Conservation (phyloP, 2,797 vertebrate species). For the Erithacus rubecula region DNA sequence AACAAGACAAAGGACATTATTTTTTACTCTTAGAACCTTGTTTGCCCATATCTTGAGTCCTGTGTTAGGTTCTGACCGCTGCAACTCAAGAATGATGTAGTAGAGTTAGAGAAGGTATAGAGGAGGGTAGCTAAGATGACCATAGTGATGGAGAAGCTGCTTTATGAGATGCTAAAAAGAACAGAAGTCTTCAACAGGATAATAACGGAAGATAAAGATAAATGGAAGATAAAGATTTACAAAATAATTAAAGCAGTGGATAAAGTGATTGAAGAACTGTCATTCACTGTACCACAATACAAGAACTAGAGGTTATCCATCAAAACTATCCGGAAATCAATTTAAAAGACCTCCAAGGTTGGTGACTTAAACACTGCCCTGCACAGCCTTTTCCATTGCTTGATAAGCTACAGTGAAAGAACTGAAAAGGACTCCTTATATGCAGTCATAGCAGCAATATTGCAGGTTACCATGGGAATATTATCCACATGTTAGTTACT, state of each 20-base stretch:
- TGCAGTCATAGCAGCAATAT: not conserved
- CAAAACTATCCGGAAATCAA: not conserved
- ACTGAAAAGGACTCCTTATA: not conserved
- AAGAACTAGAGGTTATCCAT: not conserved
- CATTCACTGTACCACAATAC: not conserved
- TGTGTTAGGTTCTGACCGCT: not conserved
- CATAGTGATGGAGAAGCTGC: not conserved
- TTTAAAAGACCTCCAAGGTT: not conserved
- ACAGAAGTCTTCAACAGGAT: not conserved
- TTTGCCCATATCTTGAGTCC: not conserved
- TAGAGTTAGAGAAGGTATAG: not conserved
- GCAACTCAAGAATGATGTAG: not conserved
- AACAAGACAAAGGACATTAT: not conserved
- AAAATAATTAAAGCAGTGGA: not conserved
- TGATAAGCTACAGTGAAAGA: not conserved
- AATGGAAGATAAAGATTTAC: not conserved
- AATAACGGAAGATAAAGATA: not conserved
- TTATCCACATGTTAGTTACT: not conserved
- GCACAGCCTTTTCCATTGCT: not conserved
- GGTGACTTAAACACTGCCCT: not conserved
- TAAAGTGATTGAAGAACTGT: not conserved
- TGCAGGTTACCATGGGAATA: not conserved
- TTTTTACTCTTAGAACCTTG: not conserved
- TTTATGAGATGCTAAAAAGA: not conserved
- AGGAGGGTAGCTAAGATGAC: not conserved